Evolutionary conservation across 2,888 invertebrate species (phyloP), one percentile per base, ranked within the genome.

Genomic region (Frankliniella intonsa): DNA sequence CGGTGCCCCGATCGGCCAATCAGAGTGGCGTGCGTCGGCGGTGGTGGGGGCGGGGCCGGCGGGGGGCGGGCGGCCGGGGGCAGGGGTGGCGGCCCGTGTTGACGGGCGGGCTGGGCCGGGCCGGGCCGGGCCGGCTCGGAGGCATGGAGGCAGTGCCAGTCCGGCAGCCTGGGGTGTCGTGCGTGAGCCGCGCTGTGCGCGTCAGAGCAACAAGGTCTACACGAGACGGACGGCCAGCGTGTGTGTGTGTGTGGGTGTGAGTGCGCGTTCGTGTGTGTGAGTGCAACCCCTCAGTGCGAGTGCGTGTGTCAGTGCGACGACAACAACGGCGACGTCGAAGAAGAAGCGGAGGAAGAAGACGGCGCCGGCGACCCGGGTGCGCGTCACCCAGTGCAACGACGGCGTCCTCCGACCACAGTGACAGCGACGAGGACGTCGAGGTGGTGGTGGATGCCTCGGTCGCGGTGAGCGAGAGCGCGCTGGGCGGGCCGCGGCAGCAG

Each of bases 361-460:
- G 38, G 5, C 38, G 38, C 2, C 38, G 38, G 38, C 38, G 38
- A 38, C 38, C 38, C 38, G 38, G 3, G 38, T 38, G 38, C 5
- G 38, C 5, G 38, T 38, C 38, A 38, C 38, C 38, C 38, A 38
- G 38, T 38, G 38, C 62, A 62, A 62, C 62, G 62, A 62, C 62
- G 62, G 62, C 62, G 62, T 62, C 62, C 62, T n/a, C 62, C 62
- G n/a, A n/a, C 17, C 19, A 62, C 62, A 79, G 88, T 88, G 86
- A 89, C 88, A 88, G 89, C 89, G 86, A 88, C 87, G 86, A 84
- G 85, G 82, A 83, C 83, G 82, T 84, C 81, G 84, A 85, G 87
- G 86, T 87, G 87, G 86, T 87, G 88, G 89, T 89, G 88, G 89
- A 89, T 88, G 88, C 87, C 81, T 87, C 86, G 87, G 88, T 82